Evolutionary conservation across 2,113 vertebrate species (phyloP), one percentile per base, ranked within the genome.

Genomic region (Spea multiplicata): DNA sequence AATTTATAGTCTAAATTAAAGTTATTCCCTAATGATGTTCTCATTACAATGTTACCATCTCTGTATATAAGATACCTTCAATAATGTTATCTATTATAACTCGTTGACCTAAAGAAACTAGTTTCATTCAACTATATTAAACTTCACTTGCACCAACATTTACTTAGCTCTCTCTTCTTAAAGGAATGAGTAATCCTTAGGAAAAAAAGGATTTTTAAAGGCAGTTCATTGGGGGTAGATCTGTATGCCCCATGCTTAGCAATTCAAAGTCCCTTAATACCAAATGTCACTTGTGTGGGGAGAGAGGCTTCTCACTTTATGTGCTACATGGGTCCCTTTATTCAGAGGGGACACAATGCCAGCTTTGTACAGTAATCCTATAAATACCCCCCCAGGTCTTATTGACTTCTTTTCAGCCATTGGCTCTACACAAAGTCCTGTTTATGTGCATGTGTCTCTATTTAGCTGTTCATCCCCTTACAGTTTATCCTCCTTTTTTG

Each of bases 221-320:
- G 6, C 48, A 50, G 57, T 7, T 62, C 48, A 62, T 73, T 9
- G 59, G 52, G n/a, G 65, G 44, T 71, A 80, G 62, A 59, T 66
- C 46, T 72, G 49, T 59, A 73, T 47, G 77, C 77, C 85, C 87
- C 84, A 74, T 84, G 81, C 70, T 81, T 75, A 7, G 77, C 86
- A 83, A 83, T 86, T 84, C 85, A 87, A 80, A 61, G 83, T 30
- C 81, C 16, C 74, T 78, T 13, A 81, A 0, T 76, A 82, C 76
- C 13, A 84, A 84, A 81, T 69, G 86, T 86, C 83, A 4, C 14
- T 80, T 78, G 82, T 78, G 80, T 44, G 75, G 82, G 75, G 72
- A 74, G 16, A 81, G 82, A 76, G 57, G 50, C 45, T 1, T 46
- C 61, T 53, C 10, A 7, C 45, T 70, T 68, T 83, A 77, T 77